Evolutionary conservation across 2,888 invertebrate genomes (phyloP).

Genomic region (Lepidochitona cinerea): DNA sequence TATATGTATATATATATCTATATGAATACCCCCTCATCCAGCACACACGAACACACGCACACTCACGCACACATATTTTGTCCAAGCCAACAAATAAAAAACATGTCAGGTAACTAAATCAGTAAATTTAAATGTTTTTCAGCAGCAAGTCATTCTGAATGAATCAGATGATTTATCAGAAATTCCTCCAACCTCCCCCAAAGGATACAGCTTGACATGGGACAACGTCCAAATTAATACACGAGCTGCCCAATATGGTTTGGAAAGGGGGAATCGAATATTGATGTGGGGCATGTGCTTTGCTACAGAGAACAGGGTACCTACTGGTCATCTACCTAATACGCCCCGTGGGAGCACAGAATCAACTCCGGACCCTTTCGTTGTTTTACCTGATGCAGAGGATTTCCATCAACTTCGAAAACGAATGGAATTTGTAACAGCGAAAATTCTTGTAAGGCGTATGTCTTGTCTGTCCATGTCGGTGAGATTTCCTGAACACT

Average conservation of each 20-base stretch:
- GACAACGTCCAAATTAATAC: background rate
- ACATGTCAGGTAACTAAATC: no score
- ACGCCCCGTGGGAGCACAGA: background rate
- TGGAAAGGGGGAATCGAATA: background rate
- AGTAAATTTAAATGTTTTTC: no score
- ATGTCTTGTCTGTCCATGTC: background rate
- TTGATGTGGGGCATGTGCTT: background rate
- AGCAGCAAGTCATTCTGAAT: no score
- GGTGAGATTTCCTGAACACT: background rate
- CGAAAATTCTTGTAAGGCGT: background rate
- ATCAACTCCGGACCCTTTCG: background rate
- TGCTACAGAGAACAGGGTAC: background rate
- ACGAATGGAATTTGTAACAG: background rate
- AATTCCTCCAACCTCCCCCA: no score
- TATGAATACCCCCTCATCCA: no score
- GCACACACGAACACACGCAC: no score
- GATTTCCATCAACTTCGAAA: background rate
- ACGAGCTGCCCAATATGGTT: background rate
- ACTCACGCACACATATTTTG: no score
- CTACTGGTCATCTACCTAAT: background rate
- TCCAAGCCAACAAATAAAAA: no score
- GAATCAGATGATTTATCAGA: background rate
- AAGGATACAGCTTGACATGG: background rate
- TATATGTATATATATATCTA: background rate
- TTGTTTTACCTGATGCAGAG: background rate